Conservation (phyloP, 1,140 invertebrate genomes). For the Tenebrio molitor region DNA sequence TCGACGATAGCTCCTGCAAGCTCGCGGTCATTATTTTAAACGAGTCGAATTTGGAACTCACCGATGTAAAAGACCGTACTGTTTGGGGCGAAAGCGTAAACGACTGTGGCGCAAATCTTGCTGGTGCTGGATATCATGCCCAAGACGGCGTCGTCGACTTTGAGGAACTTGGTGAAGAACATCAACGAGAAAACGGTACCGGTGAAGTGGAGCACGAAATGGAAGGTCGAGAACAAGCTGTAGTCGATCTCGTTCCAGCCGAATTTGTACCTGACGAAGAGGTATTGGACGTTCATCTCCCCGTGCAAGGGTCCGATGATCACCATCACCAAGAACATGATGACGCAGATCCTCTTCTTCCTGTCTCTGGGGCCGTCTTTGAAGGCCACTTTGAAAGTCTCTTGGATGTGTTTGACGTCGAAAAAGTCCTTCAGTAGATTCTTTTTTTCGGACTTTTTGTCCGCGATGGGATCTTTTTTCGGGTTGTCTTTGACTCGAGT, state of each 20-base stretch:
- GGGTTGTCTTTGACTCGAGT: constrained; percentile 57
- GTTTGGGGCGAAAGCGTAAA: constrained; percentile 83
- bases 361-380: constrained; percentile 55
- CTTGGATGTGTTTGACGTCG: constrained; percentile 55
- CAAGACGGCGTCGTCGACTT: constrained; percentile 82
- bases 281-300: constrained; percentile 60
- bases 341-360: constrained; percentile 55
- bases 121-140: constrained; percentile 83
- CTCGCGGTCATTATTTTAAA: neutral
- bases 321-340: constrained; percentile 62
- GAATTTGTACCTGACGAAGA: constrained; percentile 60
- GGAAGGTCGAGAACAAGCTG: constrained; percentile 62
- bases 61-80: constrained; percentile 83
- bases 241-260: constrained; percentile 61
- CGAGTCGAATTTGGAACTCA: constrained; percentile 62
- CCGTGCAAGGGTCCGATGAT: constrained; percentile 63
- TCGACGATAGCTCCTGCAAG: constrained; percentile 78
- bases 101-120: constrained; percentile 81
- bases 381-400: constrained; percentile 60
- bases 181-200: constrained; percentile 81
- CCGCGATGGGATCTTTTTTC: constrained; percentile 7
- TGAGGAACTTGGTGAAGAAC: constrained; percentile 81
- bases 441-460: constrained; percentile 30
- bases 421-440: constrained; percentile 59
- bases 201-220: constrained; percentile 65